phyloP scores from a whole-genome alignment of 2,113 vertebrate genomes.

The Nothoprocta pentlandii region DNA sequence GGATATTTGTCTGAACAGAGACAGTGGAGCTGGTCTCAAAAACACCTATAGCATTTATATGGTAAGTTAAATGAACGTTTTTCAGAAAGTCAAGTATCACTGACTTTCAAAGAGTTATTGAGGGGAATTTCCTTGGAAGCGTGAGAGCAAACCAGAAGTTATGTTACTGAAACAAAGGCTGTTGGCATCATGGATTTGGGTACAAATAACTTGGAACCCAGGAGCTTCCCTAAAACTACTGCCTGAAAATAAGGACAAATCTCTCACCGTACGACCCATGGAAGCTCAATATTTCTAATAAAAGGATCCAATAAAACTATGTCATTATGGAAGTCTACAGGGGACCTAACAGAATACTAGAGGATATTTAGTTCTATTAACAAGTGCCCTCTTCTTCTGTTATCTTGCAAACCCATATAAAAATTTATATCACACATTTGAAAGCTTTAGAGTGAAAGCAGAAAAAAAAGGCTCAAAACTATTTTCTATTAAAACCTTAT shows the following conservation, averaged over 20 bases:
- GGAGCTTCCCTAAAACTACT: conserved; percentile 22
- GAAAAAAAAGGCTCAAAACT: not conserved
- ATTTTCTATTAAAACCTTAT: not conserved
- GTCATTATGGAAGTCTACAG: conserved; percentile 43
- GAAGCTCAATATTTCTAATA: conserved; percentile 58
- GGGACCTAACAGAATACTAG: conserved; percentile 30
- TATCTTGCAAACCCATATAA: not conserved
- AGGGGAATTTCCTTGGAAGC: conserved; percentile 30
- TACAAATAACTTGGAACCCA: conserved; percentile 9
- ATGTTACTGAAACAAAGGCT: conserved; percentile 59
- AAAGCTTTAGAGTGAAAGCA: not conserved
- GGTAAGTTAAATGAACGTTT: not conserved
- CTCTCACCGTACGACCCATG: conserved; percentile 21
- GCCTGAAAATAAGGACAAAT: conserved; percentile 28
- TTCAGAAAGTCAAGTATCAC: not conserved
- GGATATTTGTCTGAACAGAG: not conserved
- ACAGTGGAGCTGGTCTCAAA: not conserved
- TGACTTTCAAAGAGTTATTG: not conserved
- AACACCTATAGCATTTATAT: not conserved
- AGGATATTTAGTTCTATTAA: conserved; percentile 38
- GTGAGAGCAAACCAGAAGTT: conserved; percentile 39
- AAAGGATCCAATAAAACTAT: conserved; percentile 66
- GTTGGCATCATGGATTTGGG: not conserved
- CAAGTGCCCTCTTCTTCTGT: not conserved
- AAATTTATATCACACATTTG: not conserved